A percentile compares a stretch with the other conserved stretches of the same genome.
Evolutionary conservation across 2,888 invertebrate genomes (phyloP).

Genomic region (Thalpophila matura): DNA sequence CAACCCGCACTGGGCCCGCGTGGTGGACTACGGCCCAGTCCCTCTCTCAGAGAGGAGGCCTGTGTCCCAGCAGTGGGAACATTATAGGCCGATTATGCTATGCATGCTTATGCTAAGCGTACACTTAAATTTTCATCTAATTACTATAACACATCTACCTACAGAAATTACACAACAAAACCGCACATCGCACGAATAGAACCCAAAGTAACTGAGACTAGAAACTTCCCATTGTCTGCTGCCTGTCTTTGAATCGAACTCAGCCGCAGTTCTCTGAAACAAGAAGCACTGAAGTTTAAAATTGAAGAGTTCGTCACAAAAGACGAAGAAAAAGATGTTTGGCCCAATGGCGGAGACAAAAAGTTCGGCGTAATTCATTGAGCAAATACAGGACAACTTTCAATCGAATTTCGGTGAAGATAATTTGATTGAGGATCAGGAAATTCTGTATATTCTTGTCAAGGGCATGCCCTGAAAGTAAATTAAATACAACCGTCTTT

Average conservation of each 20-base stretch:
- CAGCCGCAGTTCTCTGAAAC: conserved; percentile 15
- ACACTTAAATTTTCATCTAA: conserved; percentile 2
- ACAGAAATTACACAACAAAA: neutral
- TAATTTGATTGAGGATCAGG: conserved; percentile 24
- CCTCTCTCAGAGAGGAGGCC: too few species aligned
- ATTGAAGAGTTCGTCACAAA: conserved; percentile 34
- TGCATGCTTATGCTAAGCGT: too few species aligned
- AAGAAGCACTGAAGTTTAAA: conserved; percentile 35
- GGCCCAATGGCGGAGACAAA: conserved; percentile 30
- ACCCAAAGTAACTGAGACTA: conserved; percentile 5
- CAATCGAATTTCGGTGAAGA: conserved; percentile 36
- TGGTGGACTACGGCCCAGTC: too few species aligned
- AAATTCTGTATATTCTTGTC: neutral
- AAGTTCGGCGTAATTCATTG: conserved; percentile 43
- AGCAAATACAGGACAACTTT: conserved; percentile 37
- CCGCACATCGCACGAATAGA: conserved; percentile 4
- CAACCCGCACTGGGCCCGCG: too few species aligned
- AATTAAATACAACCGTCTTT: neutral
- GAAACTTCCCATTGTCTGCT: conserved; percentile 11
- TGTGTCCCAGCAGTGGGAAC: too few species aligned
- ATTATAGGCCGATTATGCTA: too few species aligned
- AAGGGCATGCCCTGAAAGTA: neutral
- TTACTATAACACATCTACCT: neutral
- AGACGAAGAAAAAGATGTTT: conserved; percentile 23
- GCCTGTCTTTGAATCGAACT: conserved; percentile 17